Evolutionary conservation across 2,888 invertebrate species (phyloP), one percentile per base, ranked within the genome.

Genomic region (Troides helena): DNA sequence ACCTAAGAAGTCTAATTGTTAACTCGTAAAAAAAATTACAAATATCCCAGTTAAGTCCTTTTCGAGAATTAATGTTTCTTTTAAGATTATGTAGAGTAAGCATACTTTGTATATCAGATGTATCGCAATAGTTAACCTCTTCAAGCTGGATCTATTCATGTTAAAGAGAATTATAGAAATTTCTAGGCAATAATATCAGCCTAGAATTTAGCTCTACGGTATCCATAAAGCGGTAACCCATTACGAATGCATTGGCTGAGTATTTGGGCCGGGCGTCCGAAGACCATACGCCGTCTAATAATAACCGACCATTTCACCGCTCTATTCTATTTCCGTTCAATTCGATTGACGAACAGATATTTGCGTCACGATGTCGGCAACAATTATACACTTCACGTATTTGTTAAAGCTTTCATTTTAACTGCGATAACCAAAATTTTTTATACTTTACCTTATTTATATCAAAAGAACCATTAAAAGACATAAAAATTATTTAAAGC

Each of bases 231-330:
- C 36, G 50, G 66, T 59, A 60, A 66, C 66, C 58, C 62, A 70
- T 66, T 59, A 53, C 50, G 60, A 25, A 43, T 63, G 67, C 67
- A 67, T 67, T 59, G 63, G n/a, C 43, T 67, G 67, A 67, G 59
- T 60, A 67, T 67, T 70, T 67, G 6, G 43, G 60, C 63, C 60
- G 63, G 63, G 25, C 53, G 66, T 70, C 62, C 62, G 67, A 60
- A 64, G 58, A 63, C 67, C 30, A 63, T 67, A 46, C 53, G 63
- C 60, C 3, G 50, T 70, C 70, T 70, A 70, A 56, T 70, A 39
- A 63, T 67, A 70, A 25, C 25, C 43, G 39, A n/a, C 14, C 59
- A 58, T 36, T 64, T 67, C 59, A 59, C 53, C 58, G 57, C 63
- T 66, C 18, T 50, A 59, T 23, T 59, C 70, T 70, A 67, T 70